Evolutionary conservation across 2,888 invertebrate species (phyloP).

Genomic region (Sesamia inferens): DNA sequence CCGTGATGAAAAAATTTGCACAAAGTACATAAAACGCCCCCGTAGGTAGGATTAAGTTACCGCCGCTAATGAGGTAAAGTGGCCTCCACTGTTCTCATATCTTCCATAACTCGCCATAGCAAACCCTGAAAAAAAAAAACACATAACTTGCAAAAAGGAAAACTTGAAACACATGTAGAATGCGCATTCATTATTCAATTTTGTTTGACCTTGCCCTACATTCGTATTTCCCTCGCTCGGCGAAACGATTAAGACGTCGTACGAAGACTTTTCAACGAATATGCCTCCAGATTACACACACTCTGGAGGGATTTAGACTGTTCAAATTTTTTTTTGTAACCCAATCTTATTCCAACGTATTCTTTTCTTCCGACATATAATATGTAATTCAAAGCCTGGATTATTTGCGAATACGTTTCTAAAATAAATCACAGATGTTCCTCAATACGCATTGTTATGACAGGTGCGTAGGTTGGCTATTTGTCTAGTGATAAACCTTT

Average conservation of each 20-base stretch:
- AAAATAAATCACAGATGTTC: conserved; percentile 38
- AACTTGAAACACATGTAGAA: conserved; percentile 41
- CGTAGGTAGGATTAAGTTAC: no score
- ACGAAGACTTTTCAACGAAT: conserved; percentile 47
- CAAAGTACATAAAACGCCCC: no score
- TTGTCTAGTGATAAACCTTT: conserved; percentile 43
- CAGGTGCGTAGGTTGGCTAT: conserved; percentile 46
- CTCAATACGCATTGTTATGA: conserved; percentile 45
- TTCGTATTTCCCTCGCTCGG: conserved; percentile 42
- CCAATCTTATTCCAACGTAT: conserved; percentile 12
- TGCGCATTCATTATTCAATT: conserved; percentile 58
- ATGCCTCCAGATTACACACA: conserved; percentile 50
- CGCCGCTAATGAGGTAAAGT: no score
- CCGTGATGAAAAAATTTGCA: no score
- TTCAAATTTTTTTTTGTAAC: conserved; percentile 54
- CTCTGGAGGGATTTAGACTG: conserved; percentile 35
- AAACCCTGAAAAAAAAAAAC: not conserved
- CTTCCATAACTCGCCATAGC: not conserved
- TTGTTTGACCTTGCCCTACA: conserved; percentile 62
- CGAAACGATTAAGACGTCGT: conserved; percentile 47
- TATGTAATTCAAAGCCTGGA: conserved; percentile 23
- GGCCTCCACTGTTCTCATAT: no score
- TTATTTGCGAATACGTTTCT: conserved; percentile 15
- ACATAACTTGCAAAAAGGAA: conserved; percentile 15
- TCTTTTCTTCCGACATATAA: conserved; percentile 9